Base-by-base conservation (phyloP, 2,113 vertebrate genomes). In the Chrysemys picta region DNA sequence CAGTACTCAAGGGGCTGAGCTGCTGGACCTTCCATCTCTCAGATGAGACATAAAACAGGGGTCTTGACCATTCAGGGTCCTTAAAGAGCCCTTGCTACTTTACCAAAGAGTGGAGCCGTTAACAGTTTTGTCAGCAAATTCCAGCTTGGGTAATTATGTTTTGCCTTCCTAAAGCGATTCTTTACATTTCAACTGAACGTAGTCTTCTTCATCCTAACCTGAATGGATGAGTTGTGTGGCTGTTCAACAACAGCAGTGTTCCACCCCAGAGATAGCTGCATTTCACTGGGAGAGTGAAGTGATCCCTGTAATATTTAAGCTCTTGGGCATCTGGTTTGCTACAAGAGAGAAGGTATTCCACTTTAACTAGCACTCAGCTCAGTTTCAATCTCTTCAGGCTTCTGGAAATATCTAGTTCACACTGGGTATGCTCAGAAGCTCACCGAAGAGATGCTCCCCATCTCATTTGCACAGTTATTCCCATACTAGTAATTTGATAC, bases 401-500 rank as follows among this genome's bases (percentile, higher is more conserved):
- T n/a, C 62, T 69, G 31, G 35, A n/a, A 35, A 69, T 35, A 69
- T 19, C 62, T 59, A 80, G 6, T 2, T 38, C 52, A 86, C 85
- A 69, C 62, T 69, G 14, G 35, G 62, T n/a, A 35, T n/a, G 31
- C 35, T 69, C 35, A 69, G 62, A 69, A 69, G 35, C 62, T 35
- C 11, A 38, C 31, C 27, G 22, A 14, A 56, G 35, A 57, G 16
- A 35, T 38, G 24, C 5, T 35, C 3, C 12, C 4, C 35, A 17
- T 81, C 84, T 65, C 42, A 49, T 35, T 86, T 85, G 47, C 9
- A 8, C 17, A 75, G 56, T 29, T 81, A 45, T 83, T 84, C 27
- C 27, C 0, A 0, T 42, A 8, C 17, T 0, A 0, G 12, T 47
- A 27, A 10, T 9, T 6, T 0, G 0, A 16, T 0, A 4, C 50